Percentiles rank a stretch among this genome's conserved stretches.
Evolutionary conservation across 2,797 vertebrate genomes (phyloP).

Genomic region (Rallus crepitans): DNA sequence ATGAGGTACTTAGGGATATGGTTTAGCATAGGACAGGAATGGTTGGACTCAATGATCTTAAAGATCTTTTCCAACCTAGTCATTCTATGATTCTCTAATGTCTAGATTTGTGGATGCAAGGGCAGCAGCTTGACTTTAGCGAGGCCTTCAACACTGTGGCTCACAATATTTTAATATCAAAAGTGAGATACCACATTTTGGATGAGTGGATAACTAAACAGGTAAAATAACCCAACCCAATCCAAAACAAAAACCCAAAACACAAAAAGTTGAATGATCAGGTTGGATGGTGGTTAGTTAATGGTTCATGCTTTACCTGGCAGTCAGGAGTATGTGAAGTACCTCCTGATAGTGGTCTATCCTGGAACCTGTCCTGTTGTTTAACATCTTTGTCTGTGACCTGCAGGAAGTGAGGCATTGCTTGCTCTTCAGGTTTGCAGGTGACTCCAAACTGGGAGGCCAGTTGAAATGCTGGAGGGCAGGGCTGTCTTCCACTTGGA

Average conservation of each 20-base stretch:
- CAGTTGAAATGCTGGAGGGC: background rate
- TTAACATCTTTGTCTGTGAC: background rate
- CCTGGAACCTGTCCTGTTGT: background rate
- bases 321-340: background rate
- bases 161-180: background rate
- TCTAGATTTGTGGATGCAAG: background rate
- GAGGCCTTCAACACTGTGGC: background rate
- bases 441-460: background rate
- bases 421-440: background rate
- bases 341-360: background rate
- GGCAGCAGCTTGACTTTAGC: background rate
- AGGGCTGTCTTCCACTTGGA: background rate
- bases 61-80: too few species aligned
- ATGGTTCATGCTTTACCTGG: background rate
- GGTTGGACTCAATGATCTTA: too few species aligned
- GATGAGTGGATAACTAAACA: background rate
- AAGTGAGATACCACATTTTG: background rate
- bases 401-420: background rate
- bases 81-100: background rate
- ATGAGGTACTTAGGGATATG: too few species aligned
- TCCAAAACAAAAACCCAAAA: too few species aligned
- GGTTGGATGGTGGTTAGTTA: background rate
- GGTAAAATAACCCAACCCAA: background rate
- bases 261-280: background rate
- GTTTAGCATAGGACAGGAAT: too few species aligned